Base-by-base conservation (phyloP, 2,888 invertebrate species). In the Napeogenes sylphis region DNA sequence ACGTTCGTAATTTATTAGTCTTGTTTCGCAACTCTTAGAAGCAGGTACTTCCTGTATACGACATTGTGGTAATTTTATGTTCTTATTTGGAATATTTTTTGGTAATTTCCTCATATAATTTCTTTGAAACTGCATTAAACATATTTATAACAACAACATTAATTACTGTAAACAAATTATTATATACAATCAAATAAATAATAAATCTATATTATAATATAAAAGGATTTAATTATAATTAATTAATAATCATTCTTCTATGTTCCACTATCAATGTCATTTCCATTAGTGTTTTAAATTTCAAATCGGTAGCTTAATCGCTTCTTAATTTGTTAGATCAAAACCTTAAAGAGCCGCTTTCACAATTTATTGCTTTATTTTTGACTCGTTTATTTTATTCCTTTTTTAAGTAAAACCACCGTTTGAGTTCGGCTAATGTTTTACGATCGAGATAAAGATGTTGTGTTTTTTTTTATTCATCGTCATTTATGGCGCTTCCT, bases 221-320 rank as follows among this genome's bases (percentile, higher is more conserved):
- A 0, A 5, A 51, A 8, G 30, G 12, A 51, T 21, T 21, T 21
- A 21, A 30, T 30, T 3, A 14, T n/a, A 21, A 14, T 30, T 51
- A 30, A 30, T 51, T 71, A 74, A 70, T 75, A 78, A 79, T 74
- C 51, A 51, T 51, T 51, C 4, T 51, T 30, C 51, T 30, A 51
- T 30, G 67, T 56, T 68, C 59, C 72, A 70, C 75, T 82, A 85
- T 84, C 85, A 73, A 71, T 74, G 76, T 82, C 83, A 83, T 86
- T 85, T 83, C 81, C 87, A 85, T 87, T 87, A 86, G 83, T 78
- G 82, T 75, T 75, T 74, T 77, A 75, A 75, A 74, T 82, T 80
- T 77, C 79, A 77, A 86, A 88, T 88, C 90, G 78, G 90, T 89
- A 90, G 90, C 90, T 83, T 87, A 89, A 90, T 90, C 85, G 84